phyloP scores from a whole-genome alignment of 1,140 invertebrate genomes.

The Drosophila ohnishii region DNA sequence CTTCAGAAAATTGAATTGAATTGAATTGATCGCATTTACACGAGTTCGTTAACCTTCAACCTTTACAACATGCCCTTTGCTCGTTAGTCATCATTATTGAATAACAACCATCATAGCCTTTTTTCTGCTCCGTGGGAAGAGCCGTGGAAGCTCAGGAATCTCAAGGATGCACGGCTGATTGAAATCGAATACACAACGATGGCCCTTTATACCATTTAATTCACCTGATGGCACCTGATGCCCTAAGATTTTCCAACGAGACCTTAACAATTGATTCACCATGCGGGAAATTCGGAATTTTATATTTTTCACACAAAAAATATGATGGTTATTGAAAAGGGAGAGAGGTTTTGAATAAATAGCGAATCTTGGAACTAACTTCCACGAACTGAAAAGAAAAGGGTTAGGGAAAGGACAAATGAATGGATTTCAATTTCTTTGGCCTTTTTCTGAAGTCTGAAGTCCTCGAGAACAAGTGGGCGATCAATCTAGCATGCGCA shows the following conservation, averaged over 20 bases:
- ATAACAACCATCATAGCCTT: conserved; percentile 30
- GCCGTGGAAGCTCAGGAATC: conserved; percentile 49
- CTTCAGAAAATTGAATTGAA: neutral
- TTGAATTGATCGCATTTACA: conserved; percentile 6
- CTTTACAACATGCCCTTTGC: conserved; percentile 23
- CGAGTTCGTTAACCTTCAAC: conserved; percentile 69
- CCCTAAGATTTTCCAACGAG: conserved; percentile 43
- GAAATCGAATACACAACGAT: conserved; percentile 60
- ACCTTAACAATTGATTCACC: conserved; percentile 59
- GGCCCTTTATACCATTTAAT: conserved; percentile 51
- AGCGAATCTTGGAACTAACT: conserved; percentile 69
- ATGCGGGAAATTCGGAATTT: conserved; percentile 62
- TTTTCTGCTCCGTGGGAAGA: conserved; percentile 57
- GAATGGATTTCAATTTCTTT: conserved; percentile 56
- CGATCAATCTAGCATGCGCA: conserved; percentile 69
- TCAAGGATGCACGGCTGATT: conserved; percentile 73
- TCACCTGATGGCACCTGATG: conserved; percentile 67
- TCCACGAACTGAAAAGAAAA: conserved; percentile 59
- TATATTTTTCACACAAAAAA: conserved; percentile 49
- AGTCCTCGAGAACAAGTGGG: conserved; percentile 51
- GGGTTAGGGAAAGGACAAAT: conserved; percentile 29
- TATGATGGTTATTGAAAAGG: conserved; percentile 16
- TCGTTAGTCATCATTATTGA: conserved; percentile 34
- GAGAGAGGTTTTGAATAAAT: conserved; percentile 52
- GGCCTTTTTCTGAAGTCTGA: conserved; percentile 25